Percentiles rank a stretch among this genome's conserved stretches.
Evolutionary conservation across 2,888 invertebrate species (phyloP).

Genomic region (Cylloceria caligata): DNA sequence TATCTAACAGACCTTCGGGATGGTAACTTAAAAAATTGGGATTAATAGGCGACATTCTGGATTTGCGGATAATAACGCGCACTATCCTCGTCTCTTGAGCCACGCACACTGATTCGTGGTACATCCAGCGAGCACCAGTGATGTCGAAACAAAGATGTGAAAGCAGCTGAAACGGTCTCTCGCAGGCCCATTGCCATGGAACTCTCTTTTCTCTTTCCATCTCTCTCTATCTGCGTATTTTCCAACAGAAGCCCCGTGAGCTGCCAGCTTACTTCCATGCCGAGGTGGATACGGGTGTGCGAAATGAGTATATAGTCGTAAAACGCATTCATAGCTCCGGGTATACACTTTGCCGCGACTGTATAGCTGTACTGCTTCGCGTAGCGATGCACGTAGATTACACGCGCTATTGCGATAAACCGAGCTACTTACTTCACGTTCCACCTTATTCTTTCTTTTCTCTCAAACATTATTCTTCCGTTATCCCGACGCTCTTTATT

Average conservation of each 20-base stretch:
- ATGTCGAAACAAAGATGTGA: slow-evolving; percentile 82
- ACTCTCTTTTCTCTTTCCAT: slow-evolving; percentile 72
- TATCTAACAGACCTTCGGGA: background rate
- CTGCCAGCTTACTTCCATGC: slow-evolving; percentile 40
- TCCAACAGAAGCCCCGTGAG: slow-evolving; percentile 26
- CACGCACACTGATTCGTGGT: background rate
- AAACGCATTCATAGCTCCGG: slow-evolving; percentile 16
- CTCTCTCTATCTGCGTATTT: slow-evolving; percentile 47
- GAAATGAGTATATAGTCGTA: slow-evolving; percentile 23
- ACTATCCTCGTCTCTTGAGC: slow-evolving; percentile 12
- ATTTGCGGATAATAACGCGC: background rate
- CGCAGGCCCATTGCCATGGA: slow-evolving; percentile 62
- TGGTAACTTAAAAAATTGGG: background rate
- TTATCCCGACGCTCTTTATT: slow-evolving; percentile 31
- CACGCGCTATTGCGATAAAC: slow-evolving; percentile 17
- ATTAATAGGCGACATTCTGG: background rate
- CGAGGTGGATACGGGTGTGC: background rate
- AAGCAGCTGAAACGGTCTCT: slow-evolving; percentile 78
- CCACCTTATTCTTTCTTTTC: slow-evolving; percentile 7
- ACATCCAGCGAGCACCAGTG: slow-evolving; percentile 63
- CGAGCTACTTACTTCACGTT: slow-evolving; percentile 38
- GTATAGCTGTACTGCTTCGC: background rate
- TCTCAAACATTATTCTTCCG: slow-evolving; percentile 15
- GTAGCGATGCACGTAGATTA: slow-evolving; percentile 24
- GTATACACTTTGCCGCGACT: background rate